Conservation (phyloP, 1,140 invertebrate species). For the Drosophila asahinai region DNA sequence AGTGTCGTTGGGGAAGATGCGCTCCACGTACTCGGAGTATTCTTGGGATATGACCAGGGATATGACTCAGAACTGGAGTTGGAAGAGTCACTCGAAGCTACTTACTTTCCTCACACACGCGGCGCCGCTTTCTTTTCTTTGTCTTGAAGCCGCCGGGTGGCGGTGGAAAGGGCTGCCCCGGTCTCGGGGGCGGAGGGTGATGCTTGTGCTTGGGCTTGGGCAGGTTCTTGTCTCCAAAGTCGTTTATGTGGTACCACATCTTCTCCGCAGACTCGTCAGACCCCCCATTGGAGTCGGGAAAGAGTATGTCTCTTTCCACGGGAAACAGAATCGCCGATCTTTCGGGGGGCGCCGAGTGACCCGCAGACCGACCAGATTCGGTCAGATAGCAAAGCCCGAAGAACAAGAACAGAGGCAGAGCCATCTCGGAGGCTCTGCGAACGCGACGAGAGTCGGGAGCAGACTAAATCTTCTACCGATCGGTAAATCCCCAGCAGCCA, state of each 20-base stretch:
- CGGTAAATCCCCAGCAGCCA: slow-evolving; percentile 29
- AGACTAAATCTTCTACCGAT: slow-evolving; percentile 47
- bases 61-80: slow-evolving; percentile 3
- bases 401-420: slow-evolving; percentile 26
- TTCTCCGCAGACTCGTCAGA: slow-evolving; percentile 11
- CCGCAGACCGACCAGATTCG: slow-evolving; percentile 1
- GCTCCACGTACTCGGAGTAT: slow-evolving; percentile 73
- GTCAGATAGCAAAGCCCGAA: slow-evolving; percentile 11
- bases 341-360: background rate
- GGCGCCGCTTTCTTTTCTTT: slow-evolving; percentile 27
- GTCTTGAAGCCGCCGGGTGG: slow-evolving; percentile 52
- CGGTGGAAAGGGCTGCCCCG: slow-evolving; percentile 67
- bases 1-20: slow-evolving; percentile 72
- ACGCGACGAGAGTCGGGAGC: slow-evolving; percentile 46
- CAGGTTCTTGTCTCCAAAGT: slow-evolving; percentile 34
- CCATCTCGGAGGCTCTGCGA: slow-evolving; percentile 42
- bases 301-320: slow-evolving; percentile 49
- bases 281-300: slow-evolving; percentile 19
- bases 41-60: slow-evolving; percentile 42
- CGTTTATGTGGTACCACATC: slow-evolving; percentile 47
- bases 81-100: slow-evolving; percentile 7
- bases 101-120: slow-evolving; percentile 76
- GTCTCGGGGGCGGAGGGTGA: slow-evolving; percentile 13
- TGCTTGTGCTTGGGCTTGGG: slow-evolving; percentile 22
- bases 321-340: slow-evolving; percentile 44